phyloP scores from a whole-genome alignment of 1,140 invertebrate genomes.

The Chironomus striatipennis region DNA sequence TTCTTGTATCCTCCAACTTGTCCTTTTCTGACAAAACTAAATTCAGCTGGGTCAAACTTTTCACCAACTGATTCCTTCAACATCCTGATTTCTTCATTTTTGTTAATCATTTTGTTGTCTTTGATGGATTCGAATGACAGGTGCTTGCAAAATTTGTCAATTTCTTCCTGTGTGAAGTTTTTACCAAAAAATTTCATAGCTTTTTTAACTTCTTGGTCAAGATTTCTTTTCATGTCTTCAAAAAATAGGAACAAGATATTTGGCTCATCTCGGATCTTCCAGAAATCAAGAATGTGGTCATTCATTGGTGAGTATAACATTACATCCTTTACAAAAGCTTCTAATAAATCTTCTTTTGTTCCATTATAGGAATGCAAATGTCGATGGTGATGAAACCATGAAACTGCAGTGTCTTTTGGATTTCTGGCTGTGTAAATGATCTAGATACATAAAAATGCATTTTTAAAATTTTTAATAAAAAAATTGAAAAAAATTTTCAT shows the following conservation, averaged over 20 bases:
- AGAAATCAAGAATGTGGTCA: slow-evolving; percentile 56
- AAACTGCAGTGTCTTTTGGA: slow-evolving; percentile 83
- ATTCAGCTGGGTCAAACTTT: slow-evolving; percentile 1
- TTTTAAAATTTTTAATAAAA: no score
- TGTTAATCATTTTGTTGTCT: slow-evolving; percentile 26
- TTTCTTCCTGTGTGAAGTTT: slow-evolving; percentile 50
- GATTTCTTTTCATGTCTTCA: slow-evolving; percentile 69
- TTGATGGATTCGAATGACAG: slow-evolving; percentile 64
- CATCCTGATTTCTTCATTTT: background rate
- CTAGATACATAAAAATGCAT: background rate
- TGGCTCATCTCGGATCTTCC: slow-evolving; percentile 54
- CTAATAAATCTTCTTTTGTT: slow-evolving; percentile 64
- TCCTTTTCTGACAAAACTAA: slow-evolving; percentile 63
- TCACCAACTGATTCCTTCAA: no score
- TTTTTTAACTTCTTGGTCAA: slow-evolving; percentile 48
- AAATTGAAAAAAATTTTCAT: background rate
- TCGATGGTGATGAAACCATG: slow-evolving; percentile 72
- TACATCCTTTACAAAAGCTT: slow-evolving; percentile 58
- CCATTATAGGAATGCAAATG: slow-evolving; percentile 55
- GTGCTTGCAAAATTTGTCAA: slow-evolving; percentile 53
- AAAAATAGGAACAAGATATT: slow-evolving; percentile 59
- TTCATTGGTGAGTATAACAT: slow-evolving; percentile 52
- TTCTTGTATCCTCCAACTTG: slow-evolving; percentile 72
- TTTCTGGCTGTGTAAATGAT: slow-evolving; percentile 80
- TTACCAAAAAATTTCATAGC: slow-evolving; percentile 64